phyloP scores from a whole-genome alignment of 2,888 invertebrate species.

The Heliothis peltigera region DNA sequence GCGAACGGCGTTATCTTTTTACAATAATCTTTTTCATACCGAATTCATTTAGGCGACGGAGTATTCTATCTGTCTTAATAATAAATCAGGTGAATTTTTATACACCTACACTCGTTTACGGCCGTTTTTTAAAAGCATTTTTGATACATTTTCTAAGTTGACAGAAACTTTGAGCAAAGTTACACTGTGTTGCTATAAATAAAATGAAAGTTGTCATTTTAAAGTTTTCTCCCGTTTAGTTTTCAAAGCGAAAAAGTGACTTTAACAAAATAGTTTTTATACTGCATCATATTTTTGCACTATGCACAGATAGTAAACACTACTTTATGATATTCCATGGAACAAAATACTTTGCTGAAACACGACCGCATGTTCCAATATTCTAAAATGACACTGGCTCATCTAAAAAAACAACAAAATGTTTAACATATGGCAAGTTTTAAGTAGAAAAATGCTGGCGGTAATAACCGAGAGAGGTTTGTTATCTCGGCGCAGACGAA shows the following conservation, averaged over 20 bases:
- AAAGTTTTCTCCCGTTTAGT: slow-evolving; percentile 14
- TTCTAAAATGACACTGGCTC: slow-evolving; percentile 29
- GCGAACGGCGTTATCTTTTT: slow-evolving; percentile 62
- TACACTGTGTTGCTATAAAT: slow-evolving; percentile 7
- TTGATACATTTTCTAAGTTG: slow-evolving; percentile 6
- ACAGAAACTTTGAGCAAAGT: background rate
- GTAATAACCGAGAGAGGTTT: slow-evolving; percentile 85
- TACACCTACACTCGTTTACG: slow-evolving; percentile 27
- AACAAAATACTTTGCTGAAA: slow-evolving; percentile 7
- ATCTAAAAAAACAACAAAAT: slow-evolving; percentile 38
- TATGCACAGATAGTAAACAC: slow-evolving; percentile 1
- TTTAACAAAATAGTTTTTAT: slow-evolving; percentile 33
- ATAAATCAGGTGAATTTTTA: slow-evolving; percentile 72
- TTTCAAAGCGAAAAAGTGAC: slow-evolving; percentile 25
- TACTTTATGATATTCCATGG: slow-evolving; percentile 8
- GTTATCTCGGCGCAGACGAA: slow-evolving; percentile 83
- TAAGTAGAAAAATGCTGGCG: slow-evolving; percentile 70
- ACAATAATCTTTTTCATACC: slow-evolving; percentile 66
- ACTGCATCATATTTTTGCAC: slow-evolving; percentile 14
- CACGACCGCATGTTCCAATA: background rate
- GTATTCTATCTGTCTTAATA: slow-evolving; percentile 63
- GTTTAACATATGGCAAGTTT: slow-evolving; percentile 42
- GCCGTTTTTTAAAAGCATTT: slow-evolving; percentile 11
- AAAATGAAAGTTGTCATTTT: slow-evolving; percentile 18
- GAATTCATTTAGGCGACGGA: slow-evolving; percentile 64